Base-by-base conservation (phyloP, 2,113 vertebrate genomes). In the Paradisaea rubra region DNA sequence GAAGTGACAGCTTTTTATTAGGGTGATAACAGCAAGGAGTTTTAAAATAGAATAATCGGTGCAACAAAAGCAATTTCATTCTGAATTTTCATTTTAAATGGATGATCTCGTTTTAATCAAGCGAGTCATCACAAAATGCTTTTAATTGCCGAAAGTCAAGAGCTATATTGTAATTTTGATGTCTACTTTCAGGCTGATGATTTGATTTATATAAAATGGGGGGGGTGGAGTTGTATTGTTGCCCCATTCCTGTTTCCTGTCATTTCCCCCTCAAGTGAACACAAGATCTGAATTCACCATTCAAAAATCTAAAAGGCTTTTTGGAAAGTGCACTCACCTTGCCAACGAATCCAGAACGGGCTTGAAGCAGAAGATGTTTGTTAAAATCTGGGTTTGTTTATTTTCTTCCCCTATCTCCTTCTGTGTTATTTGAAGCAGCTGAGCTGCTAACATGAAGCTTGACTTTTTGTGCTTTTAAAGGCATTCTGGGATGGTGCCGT, bases 71-170 rank as follows among this genome's bases (percentile, higher is more conserved):
- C 98, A 95, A 96, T 97, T 97, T 97, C 94, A 84, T 98, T 87
- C 94, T 50, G 96, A 83, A 97, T 97, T 97, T 97, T 97, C 97
- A 97, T 98, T 97, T 96, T 76, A 94, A 98, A 97, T 92, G 96
- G 97, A 44, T 97, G 98, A 97, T 97, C 95, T 97, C 22, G 25
- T 94, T 97, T 98, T 98, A 98, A 98, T 98, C 98, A 98, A 97
- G 97, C 89, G 13, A 91, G 96, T 96, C 97, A 83, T 97, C 96
- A 93, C 96, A 95, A 97, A 97, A 95, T 74, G 95, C 95, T 97
- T 97, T 96, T 98, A 98, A 98, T 98, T 97, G 97, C 93, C 41
- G 28, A 39, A 90, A 98, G 97, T 97, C 96, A 96, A 97, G 97
- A 97, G 96, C 97, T 95, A 92, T 60, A 94, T 97, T 95, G 97